A percentile compares a stretch with the other conserved stretches of the same genome.
Conservation (phyloP, 2,113 vertebrate species). For the Azemiops feae region DNA sequence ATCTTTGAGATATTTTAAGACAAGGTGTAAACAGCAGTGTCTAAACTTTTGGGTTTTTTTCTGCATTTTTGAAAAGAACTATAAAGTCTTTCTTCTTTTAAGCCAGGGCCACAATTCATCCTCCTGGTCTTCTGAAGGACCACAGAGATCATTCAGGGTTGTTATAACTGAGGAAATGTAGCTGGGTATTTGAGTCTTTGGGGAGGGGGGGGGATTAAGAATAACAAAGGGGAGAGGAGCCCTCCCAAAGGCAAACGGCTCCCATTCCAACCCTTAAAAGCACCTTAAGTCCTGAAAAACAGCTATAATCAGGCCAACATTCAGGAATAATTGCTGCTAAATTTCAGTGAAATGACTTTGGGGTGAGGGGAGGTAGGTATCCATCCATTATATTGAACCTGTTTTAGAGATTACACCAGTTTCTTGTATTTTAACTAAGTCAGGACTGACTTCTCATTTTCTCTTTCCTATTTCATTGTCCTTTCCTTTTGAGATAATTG, state of each 20-base stretch:
- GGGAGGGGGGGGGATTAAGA: neutral
- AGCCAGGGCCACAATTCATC: neutral
- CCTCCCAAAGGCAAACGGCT: neutral
- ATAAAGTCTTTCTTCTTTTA: neutral
- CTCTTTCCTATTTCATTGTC: neutral
- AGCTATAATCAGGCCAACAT: neutral
- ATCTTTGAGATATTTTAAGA: neutral
- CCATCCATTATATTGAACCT: neutral
- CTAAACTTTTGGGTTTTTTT: neutral
- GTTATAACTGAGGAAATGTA: neutral
- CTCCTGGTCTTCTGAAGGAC: neutral
- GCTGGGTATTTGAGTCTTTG: neutral
- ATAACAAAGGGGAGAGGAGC: neutral
- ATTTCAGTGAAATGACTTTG: neutral
- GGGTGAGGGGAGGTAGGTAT: neutral
- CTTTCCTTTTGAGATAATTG: neutral
- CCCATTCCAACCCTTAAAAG: neutral
- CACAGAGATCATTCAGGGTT: neutral
- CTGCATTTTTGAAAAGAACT: neutral
- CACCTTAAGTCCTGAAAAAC: neutral
- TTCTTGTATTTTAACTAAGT: neutral
- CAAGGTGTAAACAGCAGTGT: neutral
- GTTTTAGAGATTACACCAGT: neutral
- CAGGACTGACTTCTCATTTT: neutral
- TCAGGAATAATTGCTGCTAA: neutral